phyloP scores from a whole-genome alignment of 2,113 vertebrate genomes.

The Cebus imitator region DNA sequence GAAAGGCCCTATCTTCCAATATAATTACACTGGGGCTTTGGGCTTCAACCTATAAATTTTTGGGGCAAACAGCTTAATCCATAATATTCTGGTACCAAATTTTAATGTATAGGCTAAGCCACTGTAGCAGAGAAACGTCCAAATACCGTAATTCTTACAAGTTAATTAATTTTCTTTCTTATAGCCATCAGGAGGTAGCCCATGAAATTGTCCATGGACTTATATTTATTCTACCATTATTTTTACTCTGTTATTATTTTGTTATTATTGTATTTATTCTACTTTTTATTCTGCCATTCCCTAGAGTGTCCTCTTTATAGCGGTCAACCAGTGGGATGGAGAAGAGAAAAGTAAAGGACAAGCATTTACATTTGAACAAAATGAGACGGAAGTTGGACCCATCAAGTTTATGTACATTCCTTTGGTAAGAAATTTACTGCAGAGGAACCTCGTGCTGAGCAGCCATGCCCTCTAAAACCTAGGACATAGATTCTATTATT shows the following conservation, averaged over 20 bases:
- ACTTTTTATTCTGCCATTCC: background rate
- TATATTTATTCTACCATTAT: background rate
- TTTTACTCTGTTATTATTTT: background rate
- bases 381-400: background rate
- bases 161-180: background rate
- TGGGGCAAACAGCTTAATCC: background rate
- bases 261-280: background rate
- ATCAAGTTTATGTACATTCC: background rate
- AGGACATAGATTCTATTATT: background rate
- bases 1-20: background rate
- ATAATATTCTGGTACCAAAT: background rate
- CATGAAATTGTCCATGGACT: background rate
- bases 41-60: background rate
- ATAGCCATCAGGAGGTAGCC: background rate
- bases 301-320: background rate
- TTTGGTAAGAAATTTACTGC: background rate
- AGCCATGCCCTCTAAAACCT: background rate
- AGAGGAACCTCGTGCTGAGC: background rate
- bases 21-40: background rate
- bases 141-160: background rate
- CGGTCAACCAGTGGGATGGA: background rate
- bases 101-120: background rate
- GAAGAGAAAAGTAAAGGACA: background rate
- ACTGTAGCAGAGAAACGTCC: background rate
- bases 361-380: background rate